Evolutionary conservation across 2,113 vertebrate genomes (phyloP).

Genomic region (Caranx ignobilis): DNA sequence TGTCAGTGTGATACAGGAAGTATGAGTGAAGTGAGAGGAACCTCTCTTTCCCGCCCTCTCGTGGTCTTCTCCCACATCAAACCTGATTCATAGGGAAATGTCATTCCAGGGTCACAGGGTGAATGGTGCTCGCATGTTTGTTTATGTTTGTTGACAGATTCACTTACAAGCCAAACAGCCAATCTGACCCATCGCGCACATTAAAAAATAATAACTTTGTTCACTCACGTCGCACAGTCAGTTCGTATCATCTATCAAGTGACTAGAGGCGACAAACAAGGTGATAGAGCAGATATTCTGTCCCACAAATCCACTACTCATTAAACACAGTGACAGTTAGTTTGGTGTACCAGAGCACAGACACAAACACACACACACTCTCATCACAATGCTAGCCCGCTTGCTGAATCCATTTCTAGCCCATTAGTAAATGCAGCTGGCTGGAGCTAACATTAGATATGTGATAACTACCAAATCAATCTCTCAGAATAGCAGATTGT

Average conservation of each 20-base stretch:
- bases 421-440: not conserved
- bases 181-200: not conserved
- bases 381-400: not conserved
- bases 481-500: not conserved
- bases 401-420: not conserved
- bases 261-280: not conserved
- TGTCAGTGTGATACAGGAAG: conserved; percentile 24
- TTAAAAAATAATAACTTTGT: not conserved
- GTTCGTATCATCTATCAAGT: not conserved
- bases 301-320: too few relatives aligned
- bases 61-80: conserved; percentile 38
- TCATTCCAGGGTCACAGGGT: conserved; percentile 40
- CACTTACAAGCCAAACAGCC: not conserved
- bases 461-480: not conserved
- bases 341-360: too few relatives aligned
- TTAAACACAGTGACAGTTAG: too few relatives aligned
- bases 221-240: not conserved
- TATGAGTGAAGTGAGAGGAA: conserved; percentile 17
- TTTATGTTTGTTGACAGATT: not conserved
- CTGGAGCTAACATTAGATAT: not conserved
- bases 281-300: not conserved
- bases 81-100: conserved; percentile 49
- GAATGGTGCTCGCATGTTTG: not conserved
- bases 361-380: not conserved
- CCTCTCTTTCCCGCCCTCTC: conserved; percentile 29